These are phyloP conservation scores for Phengaris alcon DNA, from an alignment of 2,888 invertebrate species.

Conservation along the genomic window DNA sequence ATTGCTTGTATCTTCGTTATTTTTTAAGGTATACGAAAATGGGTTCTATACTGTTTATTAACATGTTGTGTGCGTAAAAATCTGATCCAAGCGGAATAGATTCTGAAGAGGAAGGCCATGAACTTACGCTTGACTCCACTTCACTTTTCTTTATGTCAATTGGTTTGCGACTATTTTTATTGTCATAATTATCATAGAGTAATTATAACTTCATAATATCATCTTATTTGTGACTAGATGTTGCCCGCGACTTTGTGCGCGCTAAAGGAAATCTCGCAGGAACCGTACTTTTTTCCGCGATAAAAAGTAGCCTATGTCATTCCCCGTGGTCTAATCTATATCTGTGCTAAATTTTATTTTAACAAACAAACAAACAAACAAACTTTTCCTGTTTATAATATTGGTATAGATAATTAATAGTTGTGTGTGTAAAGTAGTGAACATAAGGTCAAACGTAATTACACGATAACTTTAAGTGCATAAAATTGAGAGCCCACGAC, in stretches of 20 bases:
- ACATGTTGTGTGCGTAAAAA: neutral
- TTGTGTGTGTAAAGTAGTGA: neutral
- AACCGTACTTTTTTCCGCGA: no score
- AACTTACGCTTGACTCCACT: constrained; percentile 12
- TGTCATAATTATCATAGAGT: neutral
- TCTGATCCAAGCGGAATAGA: neutral
- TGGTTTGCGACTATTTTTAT: constrained; percentile 4
- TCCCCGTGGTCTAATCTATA: no score
- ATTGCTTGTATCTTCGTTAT: no score
- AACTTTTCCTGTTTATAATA: no score
- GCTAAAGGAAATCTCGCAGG: no score
- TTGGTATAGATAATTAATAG: neutral
- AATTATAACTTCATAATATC: neutral
- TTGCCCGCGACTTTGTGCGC: no score
- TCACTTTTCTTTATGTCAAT: constrained; percentile 4
- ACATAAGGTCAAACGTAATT: neutral
- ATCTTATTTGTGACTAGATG: neutral
- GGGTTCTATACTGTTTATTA: no score
- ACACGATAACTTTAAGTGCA: neutral
- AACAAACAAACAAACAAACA: no score
- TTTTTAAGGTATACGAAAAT: no score
- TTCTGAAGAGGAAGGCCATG: neutral
- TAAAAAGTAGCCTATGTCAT: no score
- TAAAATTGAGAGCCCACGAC: neutral
- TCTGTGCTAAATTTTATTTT: no score